phyloP scores from a whole-genome alignment of 53 echinoderm and acorn worm genomes.

The Astropecten irregularis region DNA sequence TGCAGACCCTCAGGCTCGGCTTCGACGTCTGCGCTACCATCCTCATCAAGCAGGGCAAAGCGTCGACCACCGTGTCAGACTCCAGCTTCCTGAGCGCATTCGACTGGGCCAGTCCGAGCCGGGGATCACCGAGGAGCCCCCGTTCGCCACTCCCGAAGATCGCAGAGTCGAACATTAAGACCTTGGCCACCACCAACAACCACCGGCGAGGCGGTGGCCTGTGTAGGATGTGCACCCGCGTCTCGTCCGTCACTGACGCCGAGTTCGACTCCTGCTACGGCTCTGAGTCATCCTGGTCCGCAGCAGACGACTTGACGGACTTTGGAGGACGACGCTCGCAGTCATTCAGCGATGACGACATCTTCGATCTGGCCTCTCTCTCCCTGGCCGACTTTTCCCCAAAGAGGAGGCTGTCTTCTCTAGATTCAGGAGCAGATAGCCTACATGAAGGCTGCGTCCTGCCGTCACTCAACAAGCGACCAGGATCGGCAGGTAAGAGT shows the following conservation, averaged over 20 bases:
- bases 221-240: conserved; percentile 46
- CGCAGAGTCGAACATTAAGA: neutral
- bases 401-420: conserved; percentile 13
- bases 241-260: conserved; percentile 12
- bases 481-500: conserved; percentile 50
- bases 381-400: conserved; percentile 53
- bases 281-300: conserved; percentile 44
- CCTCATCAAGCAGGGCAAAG: conserved; percentile 80
- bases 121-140: neutral
- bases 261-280: conserved; percentile 54
- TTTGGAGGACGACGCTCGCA: conserved; percentile 6
- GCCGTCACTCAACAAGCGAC: conserved; percentile 27
- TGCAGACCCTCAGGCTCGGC: conserved; percentile 80
- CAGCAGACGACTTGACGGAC: conserved; percentile 5
- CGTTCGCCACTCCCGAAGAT: neutral
- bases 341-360: conserved; percentile 52
- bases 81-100: conserved; percentile 65
- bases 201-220: conserved; percentile 40
- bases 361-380: conserved; percentile 41
- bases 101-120: conserved; percentile 73
- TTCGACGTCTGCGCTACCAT: conserved; percentile 90
- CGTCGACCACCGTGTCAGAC: conserved; percentile 74
- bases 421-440: conserved; percentile 14
- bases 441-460: neutral
- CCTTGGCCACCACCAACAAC: neutral